phyloP scores from a whole-genome alignment of 2,113 vertebrate species.

The Caranx ignobilis region DNA sequence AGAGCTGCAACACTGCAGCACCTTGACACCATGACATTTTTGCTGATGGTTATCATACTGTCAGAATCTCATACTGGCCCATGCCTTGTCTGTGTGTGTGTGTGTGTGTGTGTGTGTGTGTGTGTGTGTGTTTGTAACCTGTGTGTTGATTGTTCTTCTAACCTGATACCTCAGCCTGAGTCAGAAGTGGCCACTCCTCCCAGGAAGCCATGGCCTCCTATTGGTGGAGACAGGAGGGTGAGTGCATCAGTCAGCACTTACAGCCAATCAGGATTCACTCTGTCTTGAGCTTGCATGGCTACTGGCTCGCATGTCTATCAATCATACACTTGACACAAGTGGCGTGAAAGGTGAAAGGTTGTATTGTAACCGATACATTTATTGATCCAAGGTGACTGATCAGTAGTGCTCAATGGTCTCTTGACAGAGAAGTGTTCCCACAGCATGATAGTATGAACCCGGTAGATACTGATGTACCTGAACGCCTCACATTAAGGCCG shows the following conservation, averaged over 20 bases:
- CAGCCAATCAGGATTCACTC: constrained; percentile 27
- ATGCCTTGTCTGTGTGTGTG: neutral
- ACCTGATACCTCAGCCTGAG: constrained; percentile 61
- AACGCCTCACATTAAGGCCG: too few relatives aligned
- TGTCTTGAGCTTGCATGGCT: constrained; percentile 49
- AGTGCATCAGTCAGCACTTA: constrained; percentile 59
- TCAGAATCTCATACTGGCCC: too few relatives aligned
- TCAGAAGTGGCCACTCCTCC: constrained; percentile 75
- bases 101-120: neutral
- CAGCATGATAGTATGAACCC: too few relatives aligned
- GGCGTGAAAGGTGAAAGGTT: too few relatives aligned
- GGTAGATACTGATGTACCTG: too few relatives aligned
- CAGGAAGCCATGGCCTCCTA: constrained; percentile 75
- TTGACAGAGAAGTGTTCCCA: too few relatives aligned
- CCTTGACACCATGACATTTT: too few relatives aligned
- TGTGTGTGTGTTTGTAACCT: neutral
- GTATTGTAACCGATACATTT: too few relatives aligned
- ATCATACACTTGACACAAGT: constrained; percentile 15
- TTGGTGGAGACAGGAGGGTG: constrained; percentile 80
- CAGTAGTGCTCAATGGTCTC: too few relatives aligned
- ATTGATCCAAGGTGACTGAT: too few relatives aligned
- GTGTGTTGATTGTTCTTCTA: constrained; percentile 31
- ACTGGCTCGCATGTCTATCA: constrained; percentile 49
- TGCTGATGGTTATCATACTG: too few relatives aligned
- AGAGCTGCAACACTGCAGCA: too few relatives aligned